Percentiles rank a stretch among this genome's conserved stretches.
Conservation (phyloP, 2,113 vertebrate genomes). For the Vimba vimba region DNA sequence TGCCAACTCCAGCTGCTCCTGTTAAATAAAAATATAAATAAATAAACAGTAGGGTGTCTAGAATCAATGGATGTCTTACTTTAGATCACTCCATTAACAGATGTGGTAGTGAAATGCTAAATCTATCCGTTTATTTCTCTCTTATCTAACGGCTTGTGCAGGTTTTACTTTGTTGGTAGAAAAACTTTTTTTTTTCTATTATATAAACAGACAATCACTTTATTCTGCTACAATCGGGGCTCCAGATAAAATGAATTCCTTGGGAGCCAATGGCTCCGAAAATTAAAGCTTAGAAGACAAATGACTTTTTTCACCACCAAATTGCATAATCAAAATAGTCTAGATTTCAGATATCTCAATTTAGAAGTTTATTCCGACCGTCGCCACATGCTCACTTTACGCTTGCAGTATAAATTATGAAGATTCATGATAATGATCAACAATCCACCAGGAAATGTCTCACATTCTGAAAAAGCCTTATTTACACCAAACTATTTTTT, state of each 20-base stretch:
- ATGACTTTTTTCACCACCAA: constrained; percentile 26
- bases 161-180: constrained; percentile 28
- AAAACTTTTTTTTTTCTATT: neutral
- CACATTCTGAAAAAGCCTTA: neutral
- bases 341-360: neutral
- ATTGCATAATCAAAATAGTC: constrained; percentile 28
- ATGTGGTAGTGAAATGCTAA: constrained; percentile 5
- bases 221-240: constrained; percentile 13
- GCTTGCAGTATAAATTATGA: neutral
- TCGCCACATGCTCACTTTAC: neutral
- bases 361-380: neutral
- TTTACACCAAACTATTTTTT: neutral
- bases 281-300: constrained; percentile 35
- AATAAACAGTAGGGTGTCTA: constrained; percentile 10
- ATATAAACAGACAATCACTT: constrained; percentile 20
- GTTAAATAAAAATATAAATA: constrained; percentile 42
- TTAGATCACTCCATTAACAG: constrained; percentile 23
- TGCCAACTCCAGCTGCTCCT: constrained; percentile 29
- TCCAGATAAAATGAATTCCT: constrained; percentile 19
- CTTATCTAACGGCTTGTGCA: constrained; percentile 18
- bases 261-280: constrained; percentile 29
- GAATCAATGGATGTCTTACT: constrained; percentile 29
- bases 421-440: neutral
- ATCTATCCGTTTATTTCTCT: neutral
- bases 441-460: neutral